These are phyloP conservation scores for Dynastes hyllus DNA, from an alignment of 2,888 invertebrate species.

Conservation along the genomic window DNA sequence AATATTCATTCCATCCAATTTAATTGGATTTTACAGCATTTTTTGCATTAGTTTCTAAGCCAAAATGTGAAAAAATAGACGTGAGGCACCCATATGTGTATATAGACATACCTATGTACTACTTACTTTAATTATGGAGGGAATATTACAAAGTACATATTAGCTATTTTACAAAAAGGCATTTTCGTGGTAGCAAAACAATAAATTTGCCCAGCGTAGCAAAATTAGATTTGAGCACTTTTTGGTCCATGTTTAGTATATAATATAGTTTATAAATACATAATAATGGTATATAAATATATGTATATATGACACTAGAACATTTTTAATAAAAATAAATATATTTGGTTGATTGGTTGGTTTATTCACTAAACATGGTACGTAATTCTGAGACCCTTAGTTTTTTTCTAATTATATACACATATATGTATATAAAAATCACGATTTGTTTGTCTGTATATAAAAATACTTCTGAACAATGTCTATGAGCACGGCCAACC, in stretches of 20 bases:
- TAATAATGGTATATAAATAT: conserved; percentile 49
- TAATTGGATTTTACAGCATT: no score
- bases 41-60: no score
- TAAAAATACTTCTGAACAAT: conserved; percentile 49
- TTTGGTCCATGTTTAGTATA: conserved; percentile 61
- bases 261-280: conserved; percentile 45
- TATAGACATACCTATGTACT: conserved; percentile 54
- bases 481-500: conserved; percentile 52
- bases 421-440: conserved; percentile 51
- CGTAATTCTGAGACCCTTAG: conserved; percentile 55
- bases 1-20: no score
- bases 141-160: conserved; percentile 64
- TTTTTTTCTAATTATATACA: conserved; percentile 47
- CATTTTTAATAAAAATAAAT: conserved; percentile 54
- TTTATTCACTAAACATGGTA: conserved; percentile 60
- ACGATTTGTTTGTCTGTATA: conserved; percentile 52
- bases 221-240: conserved; percentile 62
- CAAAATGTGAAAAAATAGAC: no score
- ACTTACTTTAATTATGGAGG: conserved; percentile 67
- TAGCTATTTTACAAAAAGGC: conserved; percentile 60
- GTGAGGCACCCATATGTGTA: no score
- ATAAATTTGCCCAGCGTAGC: conserved; percentile 59
- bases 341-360: conserved; percentile 57
- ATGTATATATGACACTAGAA: conserved; percentile 58
- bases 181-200: conserved; percentile 62